These are phyloP conservation scores for Sylvia atricapilla DNA, from an alignment of 2,113 vertebrate species.

Conservation along the genomic window DNA sequence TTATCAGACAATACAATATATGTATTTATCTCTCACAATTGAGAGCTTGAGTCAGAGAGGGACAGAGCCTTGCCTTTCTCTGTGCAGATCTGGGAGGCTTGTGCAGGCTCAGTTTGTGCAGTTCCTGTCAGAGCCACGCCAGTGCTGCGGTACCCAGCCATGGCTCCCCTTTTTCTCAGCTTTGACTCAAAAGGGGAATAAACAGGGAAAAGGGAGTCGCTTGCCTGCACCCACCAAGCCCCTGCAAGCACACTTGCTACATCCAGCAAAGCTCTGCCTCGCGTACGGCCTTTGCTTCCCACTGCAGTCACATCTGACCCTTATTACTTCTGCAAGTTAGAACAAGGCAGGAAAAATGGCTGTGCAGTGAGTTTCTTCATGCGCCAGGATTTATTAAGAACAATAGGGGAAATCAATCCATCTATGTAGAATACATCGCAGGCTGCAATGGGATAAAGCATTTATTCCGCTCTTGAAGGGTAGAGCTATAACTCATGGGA, in stretches of 20 bases:
- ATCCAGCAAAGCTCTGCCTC: neutral
- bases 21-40: neutral
- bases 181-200: neutral
- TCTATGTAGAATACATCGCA: conserved; percentile 64
- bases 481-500: conserved; percentile 69
- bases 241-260: neutral
- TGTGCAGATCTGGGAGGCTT: neutral
- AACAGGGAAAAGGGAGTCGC: neutral
- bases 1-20: neutral
- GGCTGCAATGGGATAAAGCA: conserved; percentile 64
- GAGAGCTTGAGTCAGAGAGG: neutral
- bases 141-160: neutral
- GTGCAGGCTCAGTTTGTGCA: neutral
- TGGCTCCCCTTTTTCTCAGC: neutral
- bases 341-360: conserved; percentile 67
- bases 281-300: neutral
- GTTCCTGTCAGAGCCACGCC: rapidly evolving
- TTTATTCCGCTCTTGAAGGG: conserved; percentile 67
- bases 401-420: conserved; percentile 68
- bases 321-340: conserved; percentile 64
- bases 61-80: neutral
- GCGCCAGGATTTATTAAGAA: conserved; percentile 64
- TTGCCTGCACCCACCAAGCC: neutral
- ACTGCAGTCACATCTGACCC: conserved; percentile 58
- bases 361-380: conserved; percentile 57